Evolutionary conservation across 2,888 invertebrate genomes (phyloP).

Genomic region (Chalcis sispes): DNA sequence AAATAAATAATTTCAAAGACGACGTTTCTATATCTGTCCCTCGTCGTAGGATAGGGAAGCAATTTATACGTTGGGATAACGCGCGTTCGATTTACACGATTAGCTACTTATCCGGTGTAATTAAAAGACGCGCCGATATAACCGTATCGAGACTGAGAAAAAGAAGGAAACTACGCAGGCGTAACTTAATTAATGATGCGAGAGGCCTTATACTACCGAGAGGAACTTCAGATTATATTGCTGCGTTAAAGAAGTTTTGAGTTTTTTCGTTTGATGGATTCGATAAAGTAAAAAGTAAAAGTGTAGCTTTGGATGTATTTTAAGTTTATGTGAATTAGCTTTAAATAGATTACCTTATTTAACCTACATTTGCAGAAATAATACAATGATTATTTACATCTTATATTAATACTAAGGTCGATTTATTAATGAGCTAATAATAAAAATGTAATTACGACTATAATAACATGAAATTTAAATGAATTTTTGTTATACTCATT

Average conservation of each 20-base stretch:
- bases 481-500: no score
- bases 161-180: not conserved
- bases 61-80: conserved; percentile 16
- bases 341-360: no score
- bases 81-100: conserved; percentile 33
- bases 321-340: no score
- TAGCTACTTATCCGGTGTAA: conserved; percentile 43
- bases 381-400: no score
- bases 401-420: no score
- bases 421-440: no score
- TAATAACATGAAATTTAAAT: no score
- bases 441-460: no score
- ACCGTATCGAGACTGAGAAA: not conserved
- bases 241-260: no score
- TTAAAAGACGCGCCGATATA: conserved; percentile 37
- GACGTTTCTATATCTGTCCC: conserved; percentile 4
- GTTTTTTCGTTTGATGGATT: conserved; percentile 30
- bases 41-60: not conserved
- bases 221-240: not conserved
- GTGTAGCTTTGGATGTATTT: no score
- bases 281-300: not conserved
- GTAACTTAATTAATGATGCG: conserved; percentile 41
- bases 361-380: conserved; percentile 31
- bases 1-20: not conserved
- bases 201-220: no score